phyloP scores from a whole-genome alignment of 2,888 invertebrate species.

The Sabellastarte sp. region DNA sequence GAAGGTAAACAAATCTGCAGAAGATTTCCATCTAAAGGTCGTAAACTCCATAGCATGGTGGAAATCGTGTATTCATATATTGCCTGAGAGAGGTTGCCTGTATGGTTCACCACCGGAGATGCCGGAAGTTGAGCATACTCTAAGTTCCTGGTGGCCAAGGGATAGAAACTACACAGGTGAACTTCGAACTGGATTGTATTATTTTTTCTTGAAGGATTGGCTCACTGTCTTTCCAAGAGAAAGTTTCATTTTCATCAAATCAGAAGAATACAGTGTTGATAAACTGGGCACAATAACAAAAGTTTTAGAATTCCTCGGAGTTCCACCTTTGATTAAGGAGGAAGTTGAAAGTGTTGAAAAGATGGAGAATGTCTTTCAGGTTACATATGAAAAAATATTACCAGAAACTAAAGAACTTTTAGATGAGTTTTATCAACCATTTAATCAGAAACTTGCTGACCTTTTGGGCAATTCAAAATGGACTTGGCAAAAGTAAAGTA shows the following conservation, averaged over 20 bases:
- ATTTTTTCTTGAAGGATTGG: not conserved
- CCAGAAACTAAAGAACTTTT: not conserved
- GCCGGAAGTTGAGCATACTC: not conserved
- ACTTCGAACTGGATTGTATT: not conserved
- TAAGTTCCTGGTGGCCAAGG: not conserved
- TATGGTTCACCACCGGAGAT: not conserved
- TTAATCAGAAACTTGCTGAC: not conserved
- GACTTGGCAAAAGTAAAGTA: not conserved
- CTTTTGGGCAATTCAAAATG: not conserved
- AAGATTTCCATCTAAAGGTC: not conserved
- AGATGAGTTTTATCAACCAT: not conserved
- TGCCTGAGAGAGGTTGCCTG: not conserved
- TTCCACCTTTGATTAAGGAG: not conserved
- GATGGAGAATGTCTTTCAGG: too few relatives aligned
- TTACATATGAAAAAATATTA: not conserved
- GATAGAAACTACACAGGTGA: not conserved
- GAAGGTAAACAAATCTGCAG: too few relatives aligned
- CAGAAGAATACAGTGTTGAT: not conserved
- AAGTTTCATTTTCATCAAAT: not conserved
- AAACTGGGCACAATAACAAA: not conserved
- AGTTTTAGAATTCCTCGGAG: not conserved
- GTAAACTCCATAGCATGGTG: not conserved
- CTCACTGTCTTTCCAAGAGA: not conserved
- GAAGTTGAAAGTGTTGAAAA: too few relatives aligned
- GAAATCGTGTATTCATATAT: not conserved